Base-by-base conservation (phyloP, 2,797 vertebrate genomes). In the Paratrypauchen microcephalus region DNA sequence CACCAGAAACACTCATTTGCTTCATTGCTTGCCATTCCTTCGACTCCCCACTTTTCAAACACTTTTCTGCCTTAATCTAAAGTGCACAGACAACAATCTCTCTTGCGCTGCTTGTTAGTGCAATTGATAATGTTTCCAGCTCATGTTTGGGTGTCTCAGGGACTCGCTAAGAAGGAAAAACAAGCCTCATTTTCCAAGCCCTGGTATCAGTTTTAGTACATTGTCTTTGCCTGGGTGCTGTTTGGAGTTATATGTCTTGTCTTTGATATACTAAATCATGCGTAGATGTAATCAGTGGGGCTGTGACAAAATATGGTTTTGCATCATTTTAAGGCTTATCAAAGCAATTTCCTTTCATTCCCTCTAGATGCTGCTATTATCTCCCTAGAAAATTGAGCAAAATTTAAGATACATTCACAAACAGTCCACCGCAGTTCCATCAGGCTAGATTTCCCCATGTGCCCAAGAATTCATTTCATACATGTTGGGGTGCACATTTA, bases 341-440 rank as follows among this genome's bases (percentile, higher is more conserved):
- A 75, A 76, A 78, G 72, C 75, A 74, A 79, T 87, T 83, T 87
- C 30, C 16, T 69, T 79, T 66, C 23, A 36, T 71, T 79, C 74
- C 71, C 74, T 55, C 70, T 70, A 70, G 79, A 76, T 66, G 69
- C 66, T 55, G 77, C 74, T 71, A 79, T 83, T 76, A 77, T 87
- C 73, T 76, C 79, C 68, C 68, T 62, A 55, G 73, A 78, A 81
- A 70, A 81, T 15, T 75, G 79, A 80, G 72, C 69, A 70, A 66
- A 70, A 72, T 83, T 81, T 74, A 83, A 71, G 24, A 41, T 70
- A 55, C 64, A 24, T 4, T 84, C 73, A 77, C 62, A 73, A 65
- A 58, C 13, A 48, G 50, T 73, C 71, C 68, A 70, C 65, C 68
- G 70, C 60, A 70, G 68, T 76, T 66, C 70, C 66, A 57, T 68